Percentiles rank a stretch among this genome's conserved stretches.
Evolutionary conservation across 53 echinoderm and acorn worm genomes (phyloP).

Genomic region (Henricia sp.): DNA sequence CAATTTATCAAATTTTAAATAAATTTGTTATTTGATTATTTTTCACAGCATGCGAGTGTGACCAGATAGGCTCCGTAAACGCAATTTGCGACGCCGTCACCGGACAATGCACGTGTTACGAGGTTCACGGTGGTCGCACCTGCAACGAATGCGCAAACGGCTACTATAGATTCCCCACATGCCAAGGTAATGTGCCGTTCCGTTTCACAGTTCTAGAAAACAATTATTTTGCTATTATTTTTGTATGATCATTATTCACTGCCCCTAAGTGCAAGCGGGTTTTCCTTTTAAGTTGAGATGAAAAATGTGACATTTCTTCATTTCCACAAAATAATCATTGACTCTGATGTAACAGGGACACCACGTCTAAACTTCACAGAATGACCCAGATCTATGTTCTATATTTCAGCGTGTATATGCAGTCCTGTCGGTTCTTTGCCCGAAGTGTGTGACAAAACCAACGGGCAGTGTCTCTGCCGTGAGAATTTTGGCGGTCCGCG

Average conservation of each 20-base stretch:
- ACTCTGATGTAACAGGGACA: too few relatives aligned
- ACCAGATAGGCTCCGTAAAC: constrained; percentile 70
- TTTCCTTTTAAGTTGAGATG: too few relatives aligned
- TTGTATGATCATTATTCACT: too few relatives aligned
- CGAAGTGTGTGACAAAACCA: constrained; percentile 77
- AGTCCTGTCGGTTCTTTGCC: constrained; percentile 75
- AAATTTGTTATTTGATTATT: too few relatives aligned
- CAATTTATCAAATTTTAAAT: too few relatives aligned
- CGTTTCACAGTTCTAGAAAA: too few relatives aligned
- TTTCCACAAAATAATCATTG: too few relatives aligned
- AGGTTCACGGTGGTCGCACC: constrained; percentile 75
- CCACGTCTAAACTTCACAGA: too few relatives aligned
- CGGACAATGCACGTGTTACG: constrained; percentile 80
- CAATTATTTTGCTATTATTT: too few relatives aligned
- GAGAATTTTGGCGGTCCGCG: constrained; percentile 80
- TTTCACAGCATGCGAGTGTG: constrained; percentile 81
- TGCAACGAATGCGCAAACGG: constrained; percentile 80
- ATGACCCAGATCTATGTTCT: too few relatives aligned
- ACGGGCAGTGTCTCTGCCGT: constrained; percentile 78
- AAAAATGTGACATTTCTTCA: too few relatives aligned
- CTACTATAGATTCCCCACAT: constrained; percentile 76
- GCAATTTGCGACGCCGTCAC: constrained; percentile 72
- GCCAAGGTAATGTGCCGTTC: constrained; percentile 59
- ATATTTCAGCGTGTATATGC: constrained; percentile 80
- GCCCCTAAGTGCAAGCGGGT: too few relatives aligned